These are phyloP conservation scores for Porites divaricata DNA, from an alignment of 92 coral and sea anemone genomes.

Conservation along the genomic window DNA sequence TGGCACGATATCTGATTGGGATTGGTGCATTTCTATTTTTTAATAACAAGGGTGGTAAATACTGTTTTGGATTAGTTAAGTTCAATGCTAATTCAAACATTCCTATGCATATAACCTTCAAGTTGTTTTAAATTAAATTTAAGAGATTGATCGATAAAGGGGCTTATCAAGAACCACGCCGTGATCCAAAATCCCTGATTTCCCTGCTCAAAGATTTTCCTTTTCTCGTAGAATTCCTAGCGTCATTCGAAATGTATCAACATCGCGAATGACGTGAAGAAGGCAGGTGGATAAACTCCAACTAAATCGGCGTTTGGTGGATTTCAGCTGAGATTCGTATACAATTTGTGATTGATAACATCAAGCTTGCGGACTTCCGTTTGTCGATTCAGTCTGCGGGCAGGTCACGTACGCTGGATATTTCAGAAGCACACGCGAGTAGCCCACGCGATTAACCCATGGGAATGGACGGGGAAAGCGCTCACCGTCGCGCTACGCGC, in stretches of 20 bases:
- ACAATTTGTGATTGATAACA: not conserved
- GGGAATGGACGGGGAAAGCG: not conserved
- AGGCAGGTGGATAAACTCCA: not conserved
- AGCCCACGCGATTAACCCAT: not conserved
- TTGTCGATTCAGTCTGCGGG: not conserved
- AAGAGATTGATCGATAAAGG: too few relatives aligned
- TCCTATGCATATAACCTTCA: too few relatives aligned
- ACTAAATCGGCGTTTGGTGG: not conserved
- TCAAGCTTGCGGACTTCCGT: conserved; percentile 9
- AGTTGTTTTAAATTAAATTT: too few relatives aligned
- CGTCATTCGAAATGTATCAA: not conserved
- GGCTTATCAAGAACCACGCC: too few relatives aligned
- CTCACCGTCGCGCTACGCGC: too few relatives aligned
- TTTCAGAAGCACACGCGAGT: not conserved
- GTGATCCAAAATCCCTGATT: too few relatives aligned
- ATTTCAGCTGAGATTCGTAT: conserved; percentile 15
- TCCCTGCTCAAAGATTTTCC: not conserved
- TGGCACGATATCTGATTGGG: too few relatives aligned
- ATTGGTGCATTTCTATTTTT: too few relatives aligned
- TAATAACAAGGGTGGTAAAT: too few relatives aligned
- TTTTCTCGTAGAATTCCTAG: not conserved
- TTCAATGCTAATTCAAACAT: too few relatives aligned
- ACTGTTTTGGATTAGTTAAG: too few relatives aligned
- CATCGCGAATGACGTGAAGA: not conserved
- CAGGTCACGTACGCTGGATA: conserved; percentile 5